phyloP scores from a whole-genome alignment of 2,888 invertebrate species.

The Spodoptera exigua region DNA sequence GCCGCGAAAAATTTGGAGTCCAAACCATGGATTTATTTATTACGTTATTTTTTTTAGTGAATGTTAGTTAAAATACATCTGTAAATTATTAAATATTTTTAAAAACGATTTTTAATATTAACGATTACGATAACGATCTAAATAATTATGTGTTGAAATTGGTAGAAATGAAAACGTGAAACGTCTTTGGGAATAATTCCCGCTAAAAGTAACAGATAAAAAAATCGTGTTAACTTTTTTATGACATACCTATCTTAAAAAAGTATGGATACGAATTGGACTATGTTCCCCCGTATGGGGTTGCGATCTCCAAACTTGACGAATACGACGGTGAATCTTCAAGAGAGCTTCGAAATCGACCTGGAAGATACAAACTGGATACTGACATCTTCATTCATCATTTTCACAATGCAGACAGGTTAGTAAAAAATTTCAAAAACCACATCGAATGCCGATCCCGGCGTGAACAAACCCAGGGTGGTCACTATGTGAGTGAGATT shows the following conservation, averaged over 20 bases:
- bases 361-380: slow-evolving; percentile 96
- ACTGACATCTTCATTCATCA: slow-evolving; percentile 89
- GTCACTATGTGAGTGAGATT: too few species aligned
- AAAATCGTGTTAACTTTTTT: slow-evolving; percentile 13
- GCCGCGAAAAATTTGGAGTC: too few species aligned
- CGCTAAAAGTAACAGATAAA: slow-evolving; percentile 25
- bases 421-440: slow-evolving; percentile 30
- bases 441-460: too few species aligned
- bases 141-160: too few species aligned
- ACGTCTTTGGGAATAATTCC: too few species aligned
- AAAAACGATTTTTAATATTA: too few species aligned
- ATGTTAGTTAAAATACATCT: too few species aligned
- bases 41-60: not conserved
- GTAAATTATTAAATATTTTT: too few species aligned
- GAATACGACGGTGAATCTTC: slow-evolving; percentile 83
- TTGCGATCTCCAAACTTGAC: slow-evolving; percentile 79
- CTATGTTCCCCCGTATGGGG: slow-evolving; percentile 66
- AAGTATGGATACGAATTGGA: slow-evolving; percentile 78
- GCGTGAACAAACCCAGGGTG: too few species aligned
- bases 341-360: slow-evolving; percentile 92
- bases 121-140: too few species aligned
- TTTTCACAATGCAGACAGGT: slow-evolving; percentile 98
- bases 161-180: too few species aligned
- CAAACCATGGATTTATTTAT: slow-evolving; percentile 13
- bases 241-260: not conserved